These are phyloP conservation scores for Azemiops feae DNA, from an alignment of 2,113 vertebrate genomes.

Conservation along the genomic window DNA sequence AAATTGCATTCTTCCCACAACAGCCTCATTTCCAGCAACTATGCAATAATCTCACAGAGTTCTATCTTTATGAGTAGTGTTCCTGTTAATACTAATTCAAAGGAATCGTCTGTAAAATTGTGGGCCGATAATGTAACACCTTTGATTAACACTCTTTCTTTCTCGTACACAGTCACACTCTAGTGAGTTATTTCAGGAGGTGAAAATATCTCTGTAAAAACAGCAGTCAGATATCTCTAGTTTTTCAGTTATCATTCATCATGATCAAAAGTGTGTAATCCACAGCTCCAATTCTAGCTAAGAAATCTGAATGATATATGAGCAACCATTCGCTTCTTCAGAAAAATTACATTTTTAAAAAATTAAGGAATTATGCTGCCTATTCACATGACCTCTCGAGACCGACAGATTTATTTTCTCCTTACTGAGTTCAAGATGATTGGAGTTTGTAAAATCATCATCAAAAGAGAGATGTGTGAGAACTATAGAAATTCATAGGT, in stretches of 20 bases:
- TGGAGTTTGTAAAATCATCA: constrained; percentile 65
- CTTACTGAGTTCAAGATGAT: constrained; percentile 55
- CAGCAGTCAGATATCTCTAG: background rate
- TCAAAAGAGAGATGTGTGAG: constrained; percentile 51
- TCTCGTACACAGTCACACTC: background rate
- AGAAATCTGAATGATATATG: constrained; percentile 25
- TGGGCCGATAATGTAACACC: background rate
- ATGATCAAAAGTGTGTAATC: constrained; percentile 15
- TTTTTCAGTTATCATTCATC: constrained; percentile 39
- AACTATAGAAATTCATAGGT: constrained; percentile 42
- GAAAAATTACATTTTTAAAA: constrained; percentile 68
- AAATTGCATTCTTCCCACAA: background rate
- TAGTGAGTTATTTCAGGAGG: background rate
- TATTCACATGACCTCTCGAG: constrained; percentile 66
- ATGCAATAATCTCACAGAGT: background rate
- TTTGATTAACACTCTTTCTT: background rate
- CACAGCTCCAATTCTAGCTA: background rate
- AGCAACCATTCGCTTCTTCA: constrained; percentile 60
- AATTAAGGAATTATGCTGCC: constrained; percentile 71
- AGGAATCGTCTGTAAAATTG: background rate
- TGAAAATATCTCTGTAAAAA: background rate
- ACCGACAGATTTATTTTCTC: constrained; percentile 62
- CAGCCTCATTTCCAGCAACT: background rate
- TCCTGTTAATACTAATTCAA: background rate
- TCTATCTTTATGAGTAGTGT: background rate